Percentiles rank a stretch among this genome's conserved stretches.
Conservation (phyloP, 2,888 invertebrate genomes). For the Ariolimax columbianus region DNA sequence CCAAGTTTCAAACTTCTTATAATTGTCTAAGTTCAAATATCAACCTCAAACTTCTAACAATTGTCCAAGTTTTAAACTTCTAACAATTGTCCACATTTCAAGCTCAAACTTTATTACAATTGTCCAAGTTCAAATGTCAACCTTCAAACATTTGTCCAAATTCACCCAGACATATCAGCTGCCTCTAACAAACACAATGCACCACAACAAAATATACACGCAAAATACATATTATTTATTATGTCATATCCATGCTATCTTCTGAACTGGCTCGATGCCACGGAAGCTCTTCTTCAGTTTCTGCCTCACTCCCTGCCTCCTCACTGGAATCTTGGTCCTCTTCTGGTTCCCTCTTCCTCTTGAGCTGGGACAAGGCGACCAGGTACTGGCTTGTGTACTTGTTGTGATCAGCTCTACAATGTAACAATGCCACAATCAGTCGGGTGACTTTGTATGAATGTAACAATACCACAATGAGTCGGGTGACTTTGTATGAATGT, state of each 20-base stretch:
- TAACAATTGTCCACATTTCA: background rate
- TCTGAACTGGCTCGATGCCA: constrained; percentile 48
- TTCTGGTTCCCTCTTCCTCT: constrained; percentile 60
- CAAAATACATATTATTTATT: background rate
- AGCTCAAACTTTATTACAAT: background rate
- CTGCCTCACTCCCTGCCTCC: constrained; percentile 50
- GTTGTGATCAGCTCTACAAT: constrained; percentile 94
- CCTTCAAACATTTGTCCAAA: background rate
- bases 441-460: no score
- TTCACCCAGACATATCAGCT: no score
- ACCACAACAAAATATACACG: background rate
- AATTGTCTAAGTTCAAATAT: no score
- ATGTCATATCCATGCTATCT: constrained; percentile 48
- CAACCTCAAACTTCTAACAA: background rate
- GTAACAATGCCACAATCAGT: no score
- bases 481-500: no score
- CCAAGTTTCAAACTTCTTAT: no score
- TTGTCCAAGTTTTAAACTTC: background rate
- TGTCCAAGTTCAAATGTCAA: background rate
- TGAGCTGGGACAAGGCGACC: constrained; percentile 67
- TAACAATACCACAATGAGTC: no score
- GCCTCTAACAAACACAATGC: no score
- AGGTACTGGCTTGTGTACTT: constrained; percentile 89
- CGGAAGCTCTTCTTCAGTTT: constrained; percentile 48
- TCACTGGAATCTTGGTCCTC: constrained; percentile 35